phyloP scores from a whole-genome alignment of 2,113 vertebrate genomes.

The Phoxinus phoxinus region DNA sequence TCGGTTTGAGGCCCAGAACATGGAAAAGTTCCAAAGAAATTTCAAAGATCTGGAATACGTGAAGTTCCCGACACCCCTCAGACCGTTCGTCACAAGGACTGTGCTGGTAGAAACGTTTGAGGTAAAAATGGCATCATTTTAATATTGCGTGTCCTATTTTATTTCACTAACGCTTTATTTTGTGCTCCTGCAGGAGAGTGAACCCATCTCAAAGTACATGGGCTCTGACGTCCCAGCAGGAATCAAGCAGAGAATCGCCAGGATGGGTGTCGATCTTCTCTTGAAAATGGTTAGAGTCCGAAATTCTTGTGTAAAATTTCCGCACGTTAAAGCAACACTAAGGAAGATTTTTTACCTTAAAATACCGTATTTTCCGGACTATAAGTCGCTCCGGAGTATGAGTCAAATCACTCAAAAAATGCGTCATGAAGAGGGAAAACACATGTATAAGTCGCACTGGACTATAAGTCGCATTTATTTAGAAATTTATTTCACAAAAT shows the following conservation, averaged over 20 bases:
- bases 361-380: too few species aligned
- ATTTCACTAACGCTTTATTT: neutral
- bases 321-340: too few species aligned
- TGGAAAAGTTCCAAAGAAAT: slow-evolving; percentile 88
- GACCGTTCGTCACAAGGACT: slow-evolving; percentile 85
- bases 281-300: slow-evolving; percentile 97
- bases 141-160: neutral
- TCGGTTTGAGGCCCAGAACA: slow-evolving; percentile 88
- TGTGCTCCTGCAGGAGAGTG: slow-evolving; percentile 82
- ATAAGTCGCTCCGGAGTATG: too few species aligned
- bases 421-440: too few species aligned
- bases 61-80: slow-evolving; percentile 88
- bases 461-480: too few species aligned
- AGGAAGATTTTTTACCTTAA: too few species aligned
- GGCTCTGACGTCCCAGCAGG: slow-evolving; percentile 70
- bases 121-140: slow-evolving; percentile 67
- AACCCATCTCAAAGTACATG: slow-evolving; percentile 88
- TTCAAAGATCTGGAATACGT: slow-evolving; percentile 86
- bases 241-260: slow-evolving; percentile 85
- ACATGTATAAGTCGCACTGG: too few species aligned
- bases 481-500: too few species aligned
- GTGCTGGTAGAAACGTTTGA: slow-evolving; percentile 94
- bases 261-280: slow-evolving; percentile 89
- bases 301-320: too few species aligned
- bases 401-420: too few species aligned